Evolutionary conservation across 2,113 vertebrate genomes (phyloP).

Genomic region (Thomomys bottae): DNA sequence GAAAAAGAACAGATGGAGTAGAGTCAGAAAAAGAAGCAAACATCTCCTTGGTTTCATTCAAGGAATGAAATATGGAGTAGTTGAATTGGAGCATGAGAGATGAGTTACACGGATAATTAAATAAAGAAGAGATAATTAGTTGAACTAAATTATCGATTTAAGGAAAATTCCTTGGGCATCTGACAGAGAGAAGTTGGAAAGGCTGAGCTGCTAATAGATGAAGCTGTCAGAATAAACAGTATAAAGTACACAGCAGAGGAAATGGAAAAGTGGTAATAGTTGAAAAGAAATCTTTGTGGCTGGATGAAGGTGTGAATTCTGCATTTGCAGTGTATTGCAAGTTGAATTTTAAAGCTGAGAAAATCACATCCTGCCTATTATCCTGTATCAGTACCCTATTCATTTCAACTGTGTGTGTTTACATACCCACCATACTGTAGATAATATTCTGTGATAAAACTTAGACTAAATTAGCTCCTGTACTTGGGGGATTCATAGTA

Average conservation of each 20-base stretch:
- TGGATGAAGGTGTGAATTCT: not conserved
- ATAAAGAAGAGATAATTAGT: not conserved
- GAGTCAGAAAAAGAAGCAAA: not conserved
- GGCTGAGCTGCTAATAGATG: not conserved
- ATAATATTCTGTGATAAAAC: not conserved
- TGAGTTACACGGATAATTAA: not conserved
- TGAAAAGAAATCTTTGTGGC: not conserved
- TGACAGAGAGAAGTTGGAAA: not conserved
- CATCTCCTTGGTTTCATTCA: not conserved
- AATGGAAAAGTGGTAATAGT: not conserved
- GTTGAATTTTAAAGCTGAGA: not conserved
- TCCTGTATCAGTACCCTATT: not conserved
- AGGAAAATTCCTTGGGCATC: not conserved
- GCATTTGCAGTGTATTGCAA: not conserved
- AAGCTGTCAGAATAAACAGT: not conserved
- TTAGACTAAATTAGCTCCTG: not conserved
- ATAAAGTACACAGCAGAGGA: not conserved
- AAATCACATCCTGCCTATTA: not conserved
- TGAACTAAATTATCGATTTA: not conserved
- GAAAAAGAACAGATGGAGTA: not conserved
- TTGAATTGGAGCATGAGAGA: not conserved
- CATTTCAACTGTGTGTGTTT: not conserved
- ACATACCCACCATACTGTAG: not conserved
- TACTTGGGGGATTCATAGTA: not conserved
- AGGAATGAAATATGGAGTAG: not conserved